phyloP scores from a whole-genome alignment of 2,888 invertebrate species.

The Cylloceria caligata region DNA sequence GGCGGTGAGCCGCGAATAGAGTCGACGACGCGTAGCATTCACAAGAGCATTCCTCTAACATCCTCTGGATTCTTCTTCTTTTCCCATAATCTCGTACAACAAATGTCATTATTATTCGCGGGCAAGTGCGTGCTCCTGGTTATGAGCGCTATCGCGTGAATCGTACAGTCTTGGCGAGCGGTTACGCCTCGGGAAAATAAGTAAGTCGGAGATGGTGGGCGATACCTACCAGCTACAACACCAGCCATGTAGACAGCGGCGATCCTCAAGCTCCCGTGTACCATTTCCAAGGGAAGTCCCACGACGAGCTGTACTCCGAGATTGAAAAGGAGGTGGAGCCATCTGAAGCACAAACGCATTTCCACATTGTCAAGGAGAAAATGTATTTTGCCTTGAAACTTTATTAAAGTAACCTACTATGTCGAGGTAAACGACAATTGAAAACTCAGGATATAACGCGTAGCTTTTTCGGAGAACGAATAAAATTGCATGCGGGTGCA shows the following conservation, averaged over 20 bases:
- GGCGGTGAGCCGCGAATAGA: slow-evolving; percentile 28
- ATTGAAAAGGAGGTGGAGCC: slow-evolving; percentile 98
- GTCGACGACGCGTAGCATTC: slow-evolving; percentile 28
- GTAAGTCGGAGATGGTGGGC: slow-evolving; percentile 12
- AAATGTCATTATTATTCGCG: slow-evolving; percentile 40
- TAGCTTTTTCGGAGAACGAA: not conserved
- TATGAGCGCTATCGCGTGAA: slow-evolving; percentile 9
- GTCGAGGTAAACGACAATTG: slow-evolving; percentile 6
- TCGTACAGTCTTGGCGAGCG: slow-evolving; percentile 2
- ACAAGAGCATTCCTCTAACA: slow-evolving; percentile 20
- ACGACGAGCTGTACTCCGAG: slow-evolving; percentile 96
- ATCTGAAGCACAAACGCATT: slow-evolving; percentile 85
- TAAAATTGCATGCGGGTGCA: slow-evolving; percentile 36
- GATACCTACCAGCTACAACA: slow-evolving; percentile 92
- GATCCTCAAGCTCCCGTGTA: slow-evolving; percentile 96
- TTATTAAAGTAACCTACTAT: not conserved
- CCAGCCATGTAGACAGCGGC: slow-evolving; percentile 96
- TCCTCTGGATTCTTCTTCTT: slow-evolving; percentile 1
- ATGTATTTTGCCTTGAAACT: not conserved
- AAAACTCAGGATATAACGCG: not conserved
- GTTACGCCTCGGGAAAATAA: slow-evolving; percentile 7
- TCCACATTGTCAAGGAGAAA: slow-evolving; percentile 2
- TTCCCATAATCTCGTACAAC: slow-evolving; percentile 24
- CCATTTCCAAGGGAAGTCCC: slow-evolving; percentile 97
- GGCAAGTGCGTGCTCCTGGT: not conserved